These are phyloP conservation scores for Mamestra configurata DNA, from an alignment of 1,140 invertebrate genomes.

Conservation along the genomic window DNA sequence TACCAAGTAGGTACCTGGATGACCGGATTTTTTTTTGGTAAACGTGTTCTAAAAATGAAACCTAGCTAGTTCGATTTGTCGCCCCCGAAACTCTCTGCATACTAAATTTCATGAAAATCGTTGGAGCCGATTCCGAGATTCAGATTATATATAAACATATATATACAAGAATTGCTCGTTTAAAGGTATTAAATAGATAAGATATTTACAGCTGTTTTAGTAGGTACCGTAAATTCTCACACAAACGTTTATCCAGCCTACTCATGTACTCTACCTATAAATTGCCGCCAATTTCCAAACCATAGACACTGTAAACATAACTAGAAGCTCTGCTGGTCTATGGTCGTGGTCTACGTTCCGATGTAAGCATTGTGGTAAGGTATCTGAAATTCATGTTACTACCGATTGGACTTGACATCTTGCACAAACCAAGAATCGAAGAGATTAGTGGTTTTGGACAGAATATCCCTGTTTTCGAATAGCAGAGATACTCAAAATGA, in stretches of 20 bases:
- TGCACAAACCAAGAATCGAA: neutral
- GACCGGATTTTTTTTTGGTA: too few species aligned
- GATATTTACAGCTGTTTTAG: too few species aligned
- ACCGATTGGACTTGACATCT: neutral
- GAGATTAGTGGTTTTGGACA: neutral
- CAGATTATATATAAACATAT: too few species aligned
- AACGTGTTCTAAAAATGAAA: too few species aligned
- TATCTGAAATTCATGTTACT: slow-evolving; percentile 5
- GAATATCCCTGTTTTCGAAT: neutral
- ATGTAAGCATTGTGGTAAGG: neutral
- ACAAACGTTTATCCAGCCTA: neutral
- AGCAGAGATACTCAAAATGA: neutral
- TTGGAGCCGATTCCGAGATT: too few species aligned
- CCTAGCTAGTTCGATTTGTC: too few species aligned
- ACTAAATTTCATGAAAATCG: too few species aligned
- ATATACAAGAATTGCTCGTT: too few species aligned
- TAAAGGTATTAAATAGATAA: too few species aligned
- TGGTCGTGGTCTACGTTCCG: neutral
- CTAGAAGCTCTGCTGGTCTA: too few species aligned
- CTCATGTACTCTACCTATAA: neutral
- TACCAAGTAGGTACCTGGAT: too few species aligned
- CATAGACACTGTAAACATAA: neutral
- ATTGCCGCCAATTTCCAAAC: neutral
- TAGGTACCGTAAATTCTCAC: neutral
- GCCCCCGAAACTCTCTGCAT: too few species aligned